Conservation (phyloP, 2,113 vertebrate genomes). For the Mesoclemmys tuberculata region DNA sequence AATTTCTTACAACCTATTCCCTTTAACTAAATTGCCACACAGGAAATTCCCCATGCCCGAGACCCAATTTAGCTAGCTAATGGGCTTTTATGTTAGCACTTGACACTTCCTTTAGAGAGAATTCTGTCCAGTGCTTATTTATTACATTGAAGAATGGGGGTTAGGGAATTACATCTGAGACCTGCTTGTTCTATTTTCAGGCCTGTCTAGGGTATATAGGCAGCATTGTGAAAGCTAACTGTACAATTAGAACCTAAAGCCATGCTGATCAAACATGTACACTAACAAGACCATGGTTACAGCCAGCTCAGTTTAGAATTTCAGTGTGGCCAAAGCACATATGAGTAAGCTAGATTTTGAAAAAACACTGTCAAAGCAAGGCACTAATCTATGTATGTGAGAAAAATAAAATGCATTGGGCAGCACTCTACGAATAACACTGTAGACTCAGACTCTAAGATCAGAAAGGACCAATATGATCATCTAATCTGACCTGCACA, state of each 20-base stretch:
- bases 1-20: slow-evolving; percentile 28
- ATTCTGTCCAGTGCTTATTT: neutral
- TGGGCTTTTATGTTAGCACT: slow-evolving; percentile 8
- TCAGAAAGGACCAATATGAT: too few relatives aligned
- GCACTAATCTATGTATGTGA: neutral
- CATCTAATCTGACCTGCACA: too few relatives aligned
- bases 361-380: neutral
- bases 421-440: too few relatives aligned
- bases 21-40: slow-evolving; percentile 1
- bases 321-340: neutral
- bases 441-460: too few relatives aligned
- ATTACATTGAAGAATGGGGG: neutral
- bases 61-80: neutral
- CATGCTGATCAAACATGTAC: neutral
- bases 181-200: neutral
- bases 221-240: neutral
- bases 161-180: neutral
- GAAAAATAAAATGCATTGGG: too few relatives aligned
- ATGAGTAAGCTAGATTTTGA: neutral
- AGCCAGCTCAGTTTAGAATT: neutral
- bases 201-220: neutral
- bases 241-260: neutral
- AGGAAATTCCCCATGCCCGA: neutral
- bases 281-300: neutral
- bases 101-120: neutral